Base-by-base conservation (phyloP, 1,140 invertebrate species). In the Solenopsis invicta region DNA sequence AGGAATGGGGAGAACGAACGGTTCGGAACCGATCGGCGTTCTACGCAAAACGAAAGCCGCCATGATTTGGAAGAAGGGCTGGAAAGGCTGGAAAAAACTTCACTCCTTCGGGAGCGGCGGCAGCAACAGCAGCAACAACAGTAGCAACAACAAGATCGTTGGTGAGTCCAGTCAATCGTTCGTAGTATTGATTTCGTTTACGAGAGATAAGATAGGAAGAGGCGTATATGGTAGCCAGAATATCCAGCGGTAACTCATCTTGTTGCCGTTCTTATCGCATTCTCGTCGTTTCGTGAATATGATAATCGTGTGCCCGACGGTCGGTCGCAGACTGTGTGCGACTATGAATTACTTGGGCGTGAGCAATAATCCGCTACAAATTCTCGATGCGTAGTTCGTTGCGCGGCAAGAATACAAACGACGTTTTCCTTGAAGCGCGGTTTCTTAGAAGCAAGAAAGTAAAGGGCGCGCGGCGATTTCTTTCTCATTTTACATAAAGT, bases 61-160 rank as follows among this genome's bases (percentile, higher is more conserved):
- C 13, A 95, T 94, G 94, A 94, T 95, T 72, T 94, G 91, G 94
- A 95, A 94, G 80, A 95, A 95, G 96, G 97, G 97, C 86, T 97
- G 97, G 94, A 97, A 97, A 91, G 96, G 97, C 1, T 98, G 97
- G 97, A 97, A 97, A 92, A 98, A 98, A 93, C 95, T 97, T 85
- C 97, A 97, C 24, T 97, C 96, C 21, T 97, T 98, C 85, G 96
- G 96, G 59, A 97, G 96, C 90, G 97, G 96, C 48, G 96, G 96
- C 88, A 97, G 96, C 91, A 94, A 94, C 90, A 92, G 74, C 90
- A 97, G 96, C 12, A 97, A 96, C 90, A 97, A 96, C 45, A 96
- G 96, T 41, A 96, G 96, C 88, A 97, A 96, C 91, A 97, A 96
- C 92, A 95, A 95, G 89, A 92, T 45, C 34, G 21, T 88, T 80